Evolutionary conservation across 2,113 vertebrate species (phyloP).

Genomic region (Actenoides hombroni): DNA sequence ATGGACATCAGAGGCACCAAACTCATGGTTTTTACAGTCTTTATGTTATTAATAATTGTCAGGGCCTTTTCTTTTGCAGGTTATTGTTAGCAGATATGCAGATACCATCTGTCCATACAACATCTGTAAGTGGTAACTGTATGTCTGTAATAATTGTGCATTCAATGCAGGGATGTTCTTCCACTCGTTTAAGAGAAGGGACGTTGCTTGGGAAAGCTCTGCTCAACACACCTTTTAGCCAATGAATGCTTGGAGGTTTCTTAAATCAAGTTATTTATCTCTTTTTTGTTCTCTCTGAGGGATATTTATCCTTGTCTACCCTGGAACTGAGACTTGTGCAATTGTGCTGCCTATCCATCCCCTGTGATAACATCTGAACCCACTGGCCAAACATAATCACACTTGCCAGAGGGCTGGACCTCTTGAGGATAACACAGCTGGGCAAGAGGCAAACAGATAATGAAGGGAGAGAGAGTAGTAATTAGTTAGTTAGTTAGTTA

Average conservation of each 20-base stretch:
- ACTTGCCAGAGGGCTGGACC: not conserved
- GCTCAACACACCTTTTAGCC: not conserved
- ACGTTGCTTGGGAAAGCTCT: not conserved
- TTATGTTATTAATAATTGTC: not conserved
- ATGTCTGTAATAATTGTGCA: not conserved
- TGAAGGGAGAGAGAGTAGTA: not conserved
- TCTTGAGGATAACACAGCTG: not conserved
- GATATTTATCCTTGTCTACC: not conserved
- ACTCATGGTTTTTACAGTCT: not conserved
- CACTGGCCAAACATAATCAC: fast-evolving
- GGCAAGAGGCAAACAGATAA: not conserved
- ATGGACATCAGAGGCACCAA: not conserved
- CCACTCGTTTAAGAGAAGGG: not conserved
- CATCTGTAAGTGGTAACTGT: not conserved
- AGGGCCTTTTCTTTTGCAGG: not conserved
- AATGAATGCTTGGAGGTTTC: not conserved
- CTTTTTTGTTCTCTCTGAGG: not conserved
- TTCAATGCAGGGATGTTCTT: not conserved
- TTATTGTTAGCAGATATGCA: not conserved
- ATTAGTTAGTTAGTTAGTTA: too few relatives aligned
- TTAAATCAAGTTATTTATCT: not conserved
- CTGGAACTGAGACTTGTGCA: not conserved
- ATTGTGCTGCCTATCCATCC: not conserved
- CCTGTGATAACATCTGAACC: not conserved
- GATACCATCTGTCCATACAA: not conserved